These are phyloP conservation scores for Thelaira solivaga DNA, from an alignment of 2,888 invertebrate genomes.

Conservation along the genomic window DNA sequence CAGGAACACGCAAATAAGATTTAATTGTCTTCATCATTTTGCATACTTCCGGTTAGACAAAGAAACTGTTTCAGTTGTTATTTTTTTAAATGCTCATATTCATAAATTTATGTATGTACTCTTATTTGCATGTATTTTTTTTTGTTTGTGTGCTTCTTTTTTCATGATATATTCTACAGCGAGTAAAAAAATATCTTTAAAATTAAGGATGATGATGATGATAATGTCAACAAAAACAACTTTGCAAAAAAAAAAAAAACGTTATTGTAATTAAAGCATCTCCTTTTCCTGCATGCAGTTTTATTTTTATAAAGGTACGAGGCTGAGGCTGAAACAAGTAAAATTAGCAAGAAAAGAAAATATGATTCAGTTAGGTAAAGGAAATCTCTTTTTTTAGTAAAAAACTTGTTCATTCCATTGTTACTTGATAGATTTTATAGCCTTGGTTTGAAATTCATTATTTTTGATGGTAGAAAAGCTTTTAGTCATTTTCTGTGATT, in stretches of 20 bases:
- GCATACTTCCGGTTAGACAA: slow-evolving; percentile 56
- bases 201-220: not conserved
- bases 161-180: not conserved
- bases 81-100: slow-evolving; percentile 8
- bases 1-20: slow-evolving; percentile 60
- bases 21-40: slow-evolving; percentile 63
- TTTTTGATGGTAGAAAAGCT: too few relatives aligned
- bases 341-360: too few relatives aligned
- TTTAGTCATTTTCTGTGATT: too few relatives aligned
- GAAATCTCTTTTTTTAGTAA: too few relatives aligned
- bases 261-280: not conserved
- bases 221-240: too few relatives aligned
- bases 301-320: too few relatives aligned
- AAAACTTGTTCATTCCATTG: too few relatives aligned
- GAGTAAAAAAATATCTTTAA: not conserved
- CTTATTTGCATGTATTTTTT: not conserved
- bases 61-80: slow-evolving; percentile 18
- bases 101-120: not conserved
- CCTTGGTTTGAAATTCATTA: too few relatives aligned
- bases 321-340: too few relatives aligned
- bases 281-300: too few relatives aligned
- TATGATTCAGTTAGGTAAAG: too few relatives aligned
- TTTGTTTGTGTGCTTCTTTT: not conserved
- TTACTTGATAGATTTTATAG: too few relatives aligned
- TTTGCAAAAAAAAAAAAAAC: not conserved